Conservation (phyloP, 2,888 invertebrate species). For the Drosophila silvestris region DNA sequence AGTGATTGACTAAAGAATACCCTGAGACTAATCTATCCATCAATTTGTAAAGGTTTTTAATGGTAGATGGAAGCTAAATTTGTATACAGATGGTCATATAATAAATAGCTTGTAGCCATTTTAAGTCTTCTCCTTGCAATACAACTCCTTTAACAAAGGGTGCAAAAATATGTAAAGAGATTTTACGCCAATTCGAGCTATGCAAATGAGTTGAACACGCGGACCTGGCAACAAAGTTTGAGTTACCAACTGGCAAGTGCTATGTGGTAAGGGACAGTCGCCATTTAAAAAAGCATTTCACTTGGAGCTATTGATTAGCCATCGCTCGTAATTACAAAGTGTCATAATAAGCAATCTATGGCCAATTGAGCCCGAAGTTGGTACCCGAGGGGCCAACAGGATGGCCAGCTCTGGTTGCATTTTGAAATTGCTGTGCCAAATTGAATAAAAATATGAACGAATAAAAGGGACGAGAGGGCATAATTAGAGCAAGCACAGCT, state of each 20-base stretch:
- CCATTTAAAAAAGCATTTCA: constrained; percentile 62
- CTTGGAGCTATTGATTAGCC: constrained; percentile 68
- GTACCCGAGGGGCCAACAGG: constrained; percentile 23
- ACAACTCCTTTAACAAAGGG: background rate
- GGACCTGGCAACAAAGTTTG: constrained; percentile 24
- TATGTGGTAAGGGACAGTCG: constrained; percentile 31
- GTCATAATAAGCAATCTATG: constrained; percentile 57
- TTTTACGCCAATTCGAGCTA: constrained; percentile 32
- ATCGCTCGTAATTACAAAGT: constrained; percentile 64
- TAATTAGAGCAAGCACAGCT: constrained; percentile 30
- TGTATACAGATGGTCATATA: background rate
- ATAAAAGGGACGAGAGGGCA: constrained; percentile 8
- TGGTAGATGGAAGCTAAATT: background rate
- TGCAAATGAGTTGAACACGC: constrained; percentile 43
- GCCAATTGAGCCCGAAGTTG: constrained; percentile 26
- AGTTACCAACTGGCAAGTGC: constrained; percentile 26
- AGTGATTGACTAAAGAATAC: background rate
- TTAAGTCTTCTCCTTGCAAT: background rate
- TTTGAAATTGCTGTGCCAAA: constrained; percentile 68
- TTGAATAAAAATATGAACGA: constrained; percentile 75
- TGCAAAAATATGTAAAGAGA: constrained; percentile 6
- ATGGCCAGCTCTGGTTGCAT: constrained; percentile 19
- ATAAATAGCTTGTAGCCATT: background rate
- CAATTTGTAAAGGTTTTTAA: background rate
- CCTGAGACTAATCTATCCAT: background rate